Evolutionary conservation across 2,888 invertebrate genomes (phyloP), one percentile per base, ranked within the genome.

Genomic region (Perizoma flavofasciatum): DNA sequence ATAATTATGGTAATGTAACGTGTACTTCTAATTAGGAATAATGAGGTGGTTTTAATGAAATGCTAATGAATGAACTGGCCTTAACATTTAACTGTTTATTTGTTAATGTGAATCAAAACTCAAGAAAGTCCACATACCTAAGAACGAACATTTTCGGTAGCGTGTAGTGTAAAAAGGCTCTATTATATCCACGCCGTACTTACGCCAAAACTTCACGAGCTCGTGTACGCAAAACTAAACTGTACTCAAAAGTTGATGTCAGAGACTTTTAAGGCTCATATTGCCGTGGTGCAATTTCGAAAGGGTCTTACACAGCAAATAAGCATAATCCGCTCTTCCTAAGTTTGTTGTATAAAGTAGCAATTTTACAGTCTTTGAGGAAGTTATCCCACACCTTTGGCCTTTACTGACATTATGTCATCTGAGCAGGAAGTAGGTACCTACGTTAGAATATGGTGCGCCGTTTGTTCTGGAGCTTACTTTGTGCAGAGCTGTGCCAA

Each of bases 271-370:
- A 50, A 55, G 39, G 61, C 59, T 39, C 51, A 59, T 60, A 51
- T 63, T 52, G 41, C 53, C 59, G 47, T 53, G 49, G 37, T 56
- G 51, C 45, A 56, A 57, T 63, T 61, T 39, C 7, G 11, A 45
- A 56, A 59, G 62, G 61, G 52, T 55, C 55, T 60, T 54, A 52
- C 47, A 22, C 33, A 59, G 50, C 51, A 59, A 62, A 64, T 53
- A 65, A 45, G 49, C 44, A 47, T 45, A 56, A 48, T 50, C 34
- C 47, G 59, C 59, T 37, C 37, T 49, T 49, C 43, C 41, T 47
- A 61, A 68, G 49, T 66, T 66, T 57, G 65, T 56, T 55, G 44
- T 43, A 55, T 66, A 61, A 68, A 64, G 59, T 57, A 61, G 52
- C 51, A 49, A 53, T 55, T 59, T 46, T 56, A 53, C 43, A 50